Conservation (phyloP, 2,113 vertebrate species). For the Condylura cristata region DNA sequence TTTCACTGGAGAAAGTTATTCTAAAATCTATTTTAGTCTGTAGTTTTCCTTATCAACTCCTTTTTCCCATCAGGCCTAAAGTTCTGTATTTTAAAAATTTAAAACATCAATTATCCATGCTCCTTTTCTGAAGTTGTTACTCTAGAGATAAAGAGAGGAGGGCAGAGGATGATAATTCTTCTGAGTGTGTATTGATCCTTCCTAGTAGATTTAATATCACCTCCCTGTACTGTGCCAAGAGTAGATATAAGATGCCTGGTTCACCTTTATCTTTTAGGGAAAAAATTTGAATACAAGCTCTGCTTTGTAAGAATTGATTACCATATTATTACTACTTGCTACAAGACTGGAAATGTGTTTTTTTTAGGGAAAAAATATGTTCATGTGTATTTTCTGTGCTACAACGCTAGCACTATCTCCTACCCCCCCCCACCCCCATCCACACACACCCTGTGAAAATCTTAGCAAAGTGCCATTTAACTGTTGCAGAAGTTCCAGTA, state of each 20-base stretch:
- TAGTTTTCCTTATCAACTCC: constrained; percentile 7
- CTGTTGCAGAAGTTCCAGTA: not conserved
- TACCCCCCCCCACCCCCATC: fast-evolving
- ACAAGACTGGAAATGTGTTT: not conserved
- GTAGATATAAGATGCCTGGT: not conserved
- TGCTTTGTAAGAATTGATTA: not conserved
- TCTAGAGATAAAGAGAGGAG: not conserved
- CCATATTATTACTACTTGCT: not conserved
- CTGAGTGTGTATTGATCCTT: not conserved
- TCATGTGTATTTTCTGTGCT: not conserved
- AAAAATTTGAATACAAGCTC: not conserved
- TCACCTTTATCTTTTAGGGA: not conserved
- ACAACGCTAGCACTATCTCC: too few relatives aligned
- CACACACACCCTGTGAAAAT: not conserved
- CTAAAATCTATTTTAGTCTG: constrained; percentile 3
- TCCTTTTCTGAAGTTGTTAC: not conserved
- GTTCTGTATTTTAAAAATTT: not conserved
- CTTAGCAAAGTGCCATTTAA: not conserved
- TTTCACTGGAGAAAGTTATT: constrained; percentile 41
- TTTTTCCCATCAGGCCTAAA: not conserved
- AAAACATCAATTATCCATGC: not conserved
- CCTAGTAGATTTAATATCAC: not conserved
- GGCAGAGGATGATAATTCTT: not conserved
- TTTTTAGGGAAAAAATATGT: not conserved
- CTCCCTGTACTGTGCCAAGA: not conserved